Percentiles rank a stretch among this genome's conserved stretches.
Evolutionary conservation across 2,888 invertebrate species (phyloP).

Genomic region (Pinctada fucata): DNA sequence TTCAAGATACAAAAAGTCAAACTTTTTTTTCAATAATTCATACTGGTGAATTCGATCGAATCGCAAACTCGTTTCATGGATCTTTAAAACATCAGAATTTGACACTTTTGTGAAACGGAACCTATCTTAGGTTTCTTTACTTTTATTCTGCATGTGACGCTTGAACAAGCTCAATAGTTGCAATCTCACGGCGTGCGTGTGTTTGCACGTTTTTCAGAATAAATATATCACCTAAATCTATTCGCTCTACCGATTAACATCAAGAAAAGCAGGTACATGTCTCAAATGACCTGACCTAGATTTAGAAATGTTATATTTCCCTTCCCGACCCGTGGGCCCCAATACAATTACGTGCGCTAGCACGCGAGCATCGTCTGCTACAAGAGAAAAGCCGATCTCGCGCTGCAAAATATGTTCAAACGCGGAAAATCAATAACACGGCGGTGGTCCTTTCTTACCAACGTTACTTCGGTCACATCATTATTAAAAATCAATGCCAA

Average conservation of each 20-base stretch:
- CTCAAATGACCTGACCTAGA: no score
- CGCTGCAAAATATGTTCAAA: neutral
- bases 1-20: no score
- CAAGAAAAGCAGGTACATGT: no score
- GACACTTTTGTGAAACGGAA: no score
- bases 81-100: no score
- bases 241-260: neutral
- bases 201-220: neutral
- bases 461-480: neutral
- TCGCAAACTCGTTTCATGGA: no score
- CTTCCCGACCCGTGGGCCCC: no score
- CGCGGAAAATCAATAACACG: neutral
- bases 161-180: neutral
- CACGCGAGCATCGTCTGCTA: slow-evolving; percentile 1
- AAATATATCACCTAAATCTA: neutral
- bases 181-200: neutral
- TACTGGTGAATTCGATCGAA: no score
- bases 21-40: no score
- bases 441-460: neutral
- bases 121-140: no score
- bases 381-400: neutral
- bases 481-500: slow-evolving; percentile 42
- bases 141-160: no score
- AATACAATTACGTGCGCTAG: neutral
- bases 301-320: no score